Evolutionary conservation across 2,797 vertebrate genomes (phyloP), one percentile per base, ranked within the genome.

Genomic region (Sciaenops ocellatus): DNA sequence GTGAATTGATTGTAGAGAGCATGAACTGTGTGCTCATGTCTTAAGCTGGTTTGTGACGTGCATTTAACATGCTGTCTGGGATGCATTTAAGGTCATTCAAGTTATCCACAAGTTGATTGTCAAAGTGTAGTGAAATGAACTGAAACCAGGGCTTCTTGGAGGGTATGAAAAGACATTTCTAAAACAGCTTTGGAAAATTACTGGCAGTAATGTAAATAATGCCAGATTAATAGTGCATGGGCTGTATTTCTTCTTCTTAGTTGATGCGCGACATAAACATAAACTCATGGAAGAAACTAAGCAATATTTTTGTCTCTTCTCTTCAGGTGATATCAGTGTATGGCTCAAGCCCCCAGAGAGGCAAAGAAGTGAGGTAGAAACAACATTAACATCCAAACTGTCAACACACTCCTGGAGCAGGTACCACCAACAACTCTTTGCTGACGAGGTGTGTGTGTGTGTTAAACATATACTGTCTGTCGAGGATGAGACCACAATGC

Each of bases 351-450:
- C 34, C 42, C 42, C 46, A 20, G 41, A 69, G 50, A 50, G 55
- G 22, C 42, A 44, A 59, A 54, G n/a, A 73, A 28, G 17, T 61
- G 11, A 78, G 52, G 41, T 20, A 64, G 41, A 65, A 72, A 26
- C 47, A 69, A 76, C 18, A 60, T 55, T 54, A 42, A 60, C 61
- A 56, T 4, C 9, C 6, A 28, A 34, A 38, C 12, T 51, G 34
- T 54, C 6, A 64, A 44, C 17, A 6, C 69, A 50, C 28, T 51
- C 42, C n/a, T 48, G 20, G 69, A 62, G 61, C 38, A 55, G 42
- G 42, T 34, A 17, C 6, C 48, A 20, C 34, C 60, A 20, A 80
- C 34, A 65, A 18, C 41, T 80, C 57, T 70, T 66, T 26, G 63
- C 30, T 54, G 42, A 51, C 52, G 10, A n/a, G 11, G 47, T 67